These are phyloP conservation scores for Ophraella communa DNA, from an alignment of 2,888 invertebrate species.

Conservation along the genomic window DNA sequence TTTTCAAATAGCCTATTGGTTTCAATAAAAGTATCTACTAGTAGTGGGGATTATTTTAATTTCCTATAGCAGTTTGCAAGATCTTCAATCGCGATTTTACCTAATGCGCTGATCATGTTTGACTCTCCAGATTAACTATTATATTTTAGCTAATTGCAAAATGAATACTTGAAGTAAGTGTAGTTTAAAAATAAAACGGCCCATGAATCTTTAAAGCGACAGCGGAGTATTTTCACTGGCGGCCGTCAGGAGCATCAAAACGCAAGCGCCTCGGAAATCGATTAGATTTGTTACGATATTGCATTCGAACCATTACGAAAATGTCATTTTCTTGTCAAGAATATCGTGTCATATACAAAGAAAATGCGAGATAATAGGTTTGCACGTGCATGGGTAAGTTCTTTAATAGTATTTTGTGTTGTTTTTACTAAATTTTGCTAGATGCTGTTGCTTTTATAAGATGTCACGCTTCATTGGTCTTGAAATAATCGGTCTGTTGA, in stretches of 20 bases:
- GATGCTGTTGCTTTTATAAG: not conserved
- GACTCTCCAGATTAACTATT: no score
- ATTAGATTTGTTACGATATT: constrained; percentile 17
- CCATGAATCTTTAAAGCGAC: constrained; percentile 11
- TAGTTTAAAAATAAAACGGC: not conserved
- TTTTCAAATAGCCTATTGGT: no score
- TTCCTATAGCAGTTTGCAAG: no score
- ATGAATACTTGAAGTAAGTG: not conserved
- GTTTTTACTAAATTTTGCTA: not conserved
- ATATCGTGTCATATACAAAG: constrained; percentile 51
- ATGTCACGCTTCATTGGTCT: constrained; percentile 1
- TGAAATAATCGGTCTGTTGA: constrained; percentile 8
- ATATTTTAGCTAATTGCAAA: no score
- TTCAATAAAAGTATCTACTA: no score
- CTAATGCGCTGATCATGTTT: no score
- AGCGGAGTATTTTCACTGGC: not conserved
- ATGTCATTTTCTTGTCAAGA: constrained; percentile 58
- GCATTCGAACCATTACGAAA: constrained; percentile 48
- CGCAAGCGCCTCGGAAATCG: constrained; percentile 24
- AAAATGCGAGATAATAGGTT: constrained; percentile 58
- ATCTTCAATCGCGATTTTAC: no score
- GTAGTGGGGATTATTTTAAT: no score
- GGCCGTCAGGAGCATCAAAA: constrained; percentile 1
- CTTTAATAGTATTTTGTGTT: constrained; percentile 34
- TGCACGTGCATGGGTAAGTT: constrained; percentile 51